Base-by-base conservation (phyloP, 1,140 invertebrate species). In the Rhagoletis zephyria region DNA sequence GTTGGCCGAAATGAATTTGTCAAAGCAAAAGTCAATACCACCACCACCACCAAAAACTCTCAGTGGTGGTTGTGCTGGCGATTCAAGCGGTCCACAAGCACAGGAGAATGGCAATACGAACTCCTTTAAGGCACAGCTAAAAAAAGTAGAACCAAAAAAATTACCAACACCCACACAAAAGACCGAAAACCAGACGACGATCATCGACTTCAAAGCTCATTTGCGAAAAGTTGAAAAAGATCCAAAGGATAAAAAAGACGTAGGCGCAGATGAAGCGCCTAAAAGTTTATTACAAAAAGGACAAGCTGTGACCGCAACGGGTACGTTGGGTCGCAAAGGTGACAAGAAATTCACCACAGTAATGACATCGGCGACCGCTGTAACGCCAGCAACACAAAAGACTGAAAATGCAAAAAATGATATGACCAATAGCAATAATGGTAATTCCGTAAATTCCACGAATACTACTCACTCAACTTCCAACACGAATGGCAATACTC, bases 141-240 rank as follows among this genome's bases (percentile, higher is more conserved):
- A 96, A 89, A 96, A 95, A 89, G 95, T 96, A 12, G 96, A 96
- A 56, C 94, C 94, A 0, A 94, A 94, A 89, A 94, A 95, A 88
- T 93, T 94, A 87, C 90, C 90, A 70, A 89, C 89, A 87, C 88
- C 93, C 0, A 93, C 93, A 40, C 95, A 95, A 89, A 94, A 95
- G 51, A 93, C 94, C 2, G 94, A 94, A 87, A 94, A 94, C 74
- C 70, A 89, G 14, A 90, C 93, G 4, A 94, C 95, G 64, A 97
- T 97, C 88, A 96, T 97, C 59, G 97, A 97, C 92, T 96, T 97
- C 88, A 97, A 97, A 91, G 96, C 97, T 0, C 94, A 97, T 88
- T 93, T 98, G 89, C 95, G 97, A 90, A 97, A 97, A 94, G 96
- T 97, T 0, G 96, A 97, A 87, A 92, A 92, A 88, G 89, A 88